phyloP scores from a whole-genome alignment of 1,140 invertebrate genomes.

The Archivesica marissinica region DNA sequence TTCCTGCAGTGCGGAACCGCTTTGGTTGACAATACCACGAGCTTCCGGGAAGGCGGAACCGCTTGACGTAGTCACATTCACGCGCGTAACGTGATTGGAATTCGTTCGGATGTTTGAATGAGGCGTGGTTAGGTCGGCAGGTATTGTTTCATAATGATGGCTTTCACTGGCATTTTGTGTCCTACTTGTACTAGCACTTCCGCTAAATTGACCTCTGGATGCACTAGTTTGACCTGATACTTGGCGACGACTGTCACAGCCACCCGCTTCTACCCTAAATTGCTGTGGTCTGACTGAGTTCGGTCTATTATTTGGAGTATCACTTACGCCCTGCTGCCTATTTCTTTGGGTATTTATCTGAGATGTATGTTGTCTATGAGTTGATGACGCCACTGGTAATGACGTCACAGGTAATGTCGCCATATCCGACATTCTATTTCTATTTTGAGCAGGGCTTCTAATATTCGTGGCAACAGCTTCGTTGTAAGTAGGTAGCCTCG shows the following conservation, averaged over 20 bases:
- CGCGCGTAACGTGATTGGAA: neutral
- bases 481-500: slow-evolving; percentile 42
- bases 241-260: neutral
- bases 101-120: neutral
- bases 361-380: neutral
- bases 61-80: neutral
- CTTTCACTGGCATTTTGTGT: neutral
- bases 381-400: too few relatives aligned
- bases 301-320: neutral
- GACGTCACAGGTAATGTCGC: neutral
- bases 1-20: slow-evolving; percentile 30
- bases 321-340: neutral
- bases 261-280: neutral
- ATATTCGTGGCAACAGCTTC: slow-evolving; percentile 9
- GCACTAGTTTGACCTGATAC: neutral
- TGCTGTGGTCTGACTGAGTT: neutral
- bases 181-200: neutral
- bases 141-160: slow-evolving; percentile 46
- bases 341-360: neutral
- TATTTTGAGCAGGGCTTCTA: neutral
- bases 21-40: slow-evolving; percentile 33
- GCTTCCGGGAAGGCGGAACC: slow-evolving; percentile 35
- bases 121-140: neutral
- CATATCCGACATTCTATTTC: neutral
- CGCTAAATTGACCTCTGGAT: neutral